phyloP scores from a whole-genome alignment of 1,140 invertebrate genomes.

The Microplitis mediator region DNA sequence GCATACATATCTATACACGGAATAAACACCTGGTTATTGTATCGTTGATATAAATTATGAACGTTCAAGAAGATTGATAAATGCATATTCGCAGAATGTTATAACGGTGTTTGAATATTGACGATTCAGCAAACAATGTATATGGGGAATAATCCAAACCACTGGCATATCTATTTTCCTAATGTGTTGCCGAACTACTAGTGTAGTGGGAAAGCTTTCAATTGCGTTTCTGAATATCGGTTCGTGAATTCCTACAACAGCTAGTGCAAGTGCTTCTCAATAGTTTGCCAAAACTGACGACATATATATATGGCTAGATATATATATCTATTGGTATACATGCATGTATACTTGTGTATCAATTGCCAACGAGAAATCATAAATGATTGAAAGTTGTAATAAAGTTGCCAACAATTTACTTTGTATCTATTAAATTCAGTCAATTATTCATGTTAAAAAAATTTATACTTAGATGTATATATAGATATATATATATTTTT shows the following conservation, averaged over 20 bases:
- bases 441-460: constrained; percentile 4
- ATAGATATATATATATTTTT: no score
- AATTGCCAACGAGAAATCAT: no score
- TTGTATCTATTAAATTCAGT: constrained; percentile 16
- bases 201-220: not conserved
- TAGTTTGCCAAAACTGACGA: constrained; percentile 23
- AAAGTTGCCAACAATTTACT: constrained; percentile 25
- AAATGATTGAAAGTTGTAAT: not conserved
- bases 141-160: not conserved
- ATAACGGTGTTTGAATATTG: no score
- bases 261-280: not conserved
- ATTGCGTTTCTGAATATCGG: constrained; percentile 8
- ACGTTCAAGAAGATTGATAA: no score
- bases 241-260: not conserved
- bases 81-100: no score
- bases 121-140: no score
- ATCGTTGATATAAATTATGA: no score
- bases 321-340: no score
- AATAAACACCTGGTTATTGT: no score
- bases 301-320: not conserved
- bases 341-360: no score
- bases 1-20: no score
- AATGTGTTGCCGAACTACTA: not conserved
- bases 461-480: no score
- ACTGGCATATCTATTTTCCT: constrained; percentile 1